phyloP scores from a whole-genome alignment of 2,888 invertebrate species.

The Allophyes oxyacanthae region DNA sequence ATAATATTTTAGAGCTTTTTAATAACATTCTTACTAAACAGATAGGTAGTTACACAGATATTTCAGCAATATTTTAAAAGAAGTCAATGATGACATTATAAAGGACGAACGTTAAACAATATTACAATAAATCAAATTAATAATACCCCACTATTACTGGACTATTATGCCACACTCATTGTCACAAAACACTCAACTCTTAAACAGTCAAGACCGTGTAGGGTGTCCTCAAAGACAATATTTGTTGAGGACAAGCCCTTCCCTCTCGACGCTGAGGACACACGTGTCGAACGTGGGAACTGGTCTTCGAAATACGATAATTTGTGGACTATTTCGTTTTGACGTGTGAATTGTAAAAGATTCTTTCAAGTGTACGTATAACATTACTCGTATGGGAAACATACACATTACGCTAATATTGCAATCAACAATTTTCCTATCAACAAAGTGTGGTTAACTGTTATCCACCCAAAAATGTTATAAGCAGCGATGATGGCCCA shows the following conservation, averaged over 20 bases:
- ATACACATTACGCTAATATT: no score
- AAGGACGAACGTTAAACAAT: slow-evolving; percentile 31
- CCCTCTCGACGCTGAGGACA: slow-evolving; percentile 68
- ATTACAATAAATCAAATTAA: slow-evolving; percentile 53
- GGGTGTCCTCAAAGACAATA: slow-evolving; percentile 87
- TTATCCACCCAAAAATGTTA: no score
- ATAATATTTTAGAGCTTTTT: no score
- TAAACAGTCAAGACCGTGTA: slow-evolving; percentile 77
- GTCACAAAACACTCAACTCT: slow-evolving; percentile 70
- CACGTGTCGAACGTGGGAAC: slow-evolving; percentile 84
- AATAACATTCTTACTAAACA: no score
- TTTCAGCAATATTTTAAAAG: no score
- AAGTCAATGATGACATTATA: no score
- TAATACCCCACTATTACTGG: slow-evolving; percentile 46
- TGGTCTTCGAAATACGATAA: slow-evolving; percentile 75
- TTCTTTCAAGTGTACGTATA: slow-evolving; percentile 7
- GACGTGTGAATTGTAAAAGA: slow-evolving; percentile 68
- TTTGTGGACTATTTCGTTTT: slow-evolving; percentile 72
- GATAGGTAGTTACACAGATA: no score
- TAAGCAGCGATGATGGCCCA: no score
- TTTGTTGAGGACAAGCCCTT: slow-evolving; percentile 83
- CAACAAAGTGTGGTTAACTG: no score
- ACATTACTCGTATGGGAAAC: no score
- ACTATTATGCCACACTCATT: slow-evolving; percentile 45
- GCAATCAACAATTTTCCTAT: no score